Evolutionary conservation across 2,888 invertebrate species (phyloP), one percentile per base, ranked within the genome.

Genomic region (Leptinotarsa juncta): DNA sequence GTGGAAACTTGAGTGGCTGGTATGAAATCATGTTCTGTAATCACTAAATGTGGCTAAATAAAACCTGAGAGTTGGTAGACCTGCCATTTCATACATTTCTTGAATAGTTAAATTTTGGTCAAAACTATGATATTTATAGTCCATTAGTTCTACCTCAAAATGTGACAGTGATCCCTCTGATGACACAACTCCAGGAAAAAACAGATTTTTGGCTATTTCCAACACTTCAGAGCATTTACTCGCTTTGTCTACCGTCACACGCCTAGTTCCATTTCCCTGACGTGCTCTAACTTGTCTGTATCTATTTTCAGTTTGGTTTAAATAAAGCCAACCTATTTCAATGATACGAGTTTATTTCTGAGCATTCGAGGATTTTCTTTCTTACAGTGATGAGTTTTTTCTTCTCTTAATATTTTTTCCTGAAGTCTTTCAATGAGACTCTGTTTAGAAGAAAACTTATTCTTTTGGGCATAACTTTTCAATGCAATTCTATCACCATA

Each of bases 51-150:
- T 42, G 10, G 7, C 71, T 49, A 71, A 62, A 65, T 71, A 65
- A 65, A 65, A 71, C n/a, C 71, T 48, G 3, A 71, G 50, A 15
- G 71, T 71, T 71, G 20, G 18, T 50, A 71, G 16, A 65, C 65
- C 71, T 48, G 65, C 15, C 50, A 71, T 15, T 12, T 71, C 65
- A 49, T 71, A 71, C 70, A 71, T 71, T 65, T 71, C 51, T 71
- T 70, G 70, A 48, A 70, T 26, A 16, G 51, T 70, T 12, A 70
- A 20, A n/a, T 70, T 70, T 49, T 49, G 12, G 49, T 71, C 65
- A 26, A 71, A 71, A 18, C 49, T 62, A 49, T 71, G 65, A 65
- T 65, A 49, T 50, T 71, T 65, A 51, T 71, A 71, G 48, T 71
- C 51, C 18, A 71, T n/a, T 16, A 71, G 20, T 71, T 71, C 70